Base-by-base conservation (phyloP, 1,140 invertebrate species). In the Dendroctonus valens region DNA sequence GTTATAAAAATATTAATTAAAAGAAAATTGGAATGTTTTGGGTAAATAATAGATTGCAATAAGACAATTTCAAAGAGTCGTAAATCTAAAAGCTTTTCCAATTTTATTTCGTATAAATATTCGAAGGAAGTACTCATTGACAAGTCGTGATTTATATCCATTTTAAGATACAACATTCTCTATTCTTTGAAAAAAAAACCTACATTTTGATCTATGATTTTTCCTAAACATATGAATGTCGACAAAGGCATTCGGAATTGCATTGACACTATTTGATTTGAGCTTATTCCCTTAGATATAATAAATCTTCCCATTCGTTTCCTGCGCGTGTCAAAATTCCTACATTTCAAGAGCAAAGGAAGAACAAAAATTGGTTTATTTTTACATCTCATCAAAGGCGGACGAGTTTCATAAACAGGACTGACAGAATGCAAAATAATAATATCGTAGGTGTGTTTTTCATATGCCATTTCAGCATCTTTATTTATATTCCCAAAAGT, bases 181-280 rank as follows among this genome's bases (percentile, higher is more conserved):
- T 26, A 26, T 26, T 26, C 26, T 26, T 26, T 26, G 48, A 53
- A 38, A 53, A 4, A n/a, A 6, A 57, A 6, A 57, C 14, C 26
- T 37, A 11, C 6, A 59, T 59, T 49, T 49, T 49, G 46, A 59
- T 59, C 12, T 48, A 59, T 59, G 46, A 8, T 3, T 53, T 52
- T 53, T 37, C 41, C 37, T n/a, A 63, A 41, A 42, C 38, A 44
- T 59, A 41, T 59, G 38, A 46, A 7, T 53, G 52, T 53, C 39
- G 15, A 40, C 12, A 26, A 37, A 40, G 39, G 51, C 39, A 41
- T 52, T 42, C 7, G 12, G 53, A 42, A 62, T 53, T 46, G 41
- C 44, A 49, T 59, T 59, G 44, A 49, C 58, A 59, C 38, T 59
- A 59, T 59, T 59, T 59, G 58, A 49, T 49, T 59, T 38, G 42